Conservation (phyloP, 2,797 vertebrate genomes). For the Naso thynnoides region DNA sequence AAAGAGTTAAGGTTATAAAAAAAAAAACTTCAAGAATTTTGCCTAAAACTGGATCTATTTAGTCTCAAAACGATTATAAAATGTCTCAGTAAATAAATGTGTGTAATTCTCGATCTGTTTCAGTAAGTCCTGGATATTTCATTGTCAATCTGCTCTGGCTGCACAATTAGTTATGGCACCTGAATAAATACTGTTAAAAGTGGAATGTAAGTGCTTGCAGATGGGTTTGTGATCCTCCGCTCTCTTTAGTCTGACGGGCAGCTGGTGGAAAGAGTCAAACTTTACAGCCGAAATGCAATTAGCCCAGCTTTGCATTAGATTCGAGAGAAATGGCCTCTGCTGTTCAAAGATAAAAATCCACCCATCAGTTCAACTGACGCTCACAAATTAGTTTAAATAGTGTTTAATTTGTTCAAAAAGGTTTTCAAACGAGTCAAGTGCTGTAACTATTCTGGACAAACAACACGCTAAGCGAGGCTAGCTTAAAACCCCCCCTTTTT, state of each 20-base stretch:
- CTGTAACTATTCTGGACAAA: too few species aligned
- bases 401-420: background rate
- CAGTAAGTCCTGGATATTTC: background rate
- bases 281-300: too few species aligned
- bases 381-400: background rate
- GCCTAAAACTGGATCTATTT: background rate
- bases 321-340: too few species aligned
- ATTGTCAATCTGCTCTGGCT: background rate
- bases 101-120: background rate
- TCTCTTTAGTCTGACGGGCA: background rate
- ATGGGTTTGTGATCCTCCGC: constrained; percentile 5
- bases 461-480: too few species aligned
- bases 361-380: background rate
- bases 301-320: background rate
- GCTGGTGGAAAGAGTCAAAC: background rate
- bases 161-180: constrained; percentile 13
- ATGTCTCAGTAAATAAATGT: background rate
- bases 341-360: background rate
- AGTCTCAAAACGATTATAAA: background rate
- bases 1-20: background rate
- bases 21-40: background rate
- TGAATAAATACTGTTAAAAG: constrained; percentile 1
- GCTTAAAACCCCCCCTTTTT: too few species aligned
- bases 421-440: too few species aligned
- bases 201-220: constrained; percentile 13